Evolutionary conservation across 1,140 invertebrate species (phyloP).

Genomic region (Dendrolimus kikuchii): DNA sequence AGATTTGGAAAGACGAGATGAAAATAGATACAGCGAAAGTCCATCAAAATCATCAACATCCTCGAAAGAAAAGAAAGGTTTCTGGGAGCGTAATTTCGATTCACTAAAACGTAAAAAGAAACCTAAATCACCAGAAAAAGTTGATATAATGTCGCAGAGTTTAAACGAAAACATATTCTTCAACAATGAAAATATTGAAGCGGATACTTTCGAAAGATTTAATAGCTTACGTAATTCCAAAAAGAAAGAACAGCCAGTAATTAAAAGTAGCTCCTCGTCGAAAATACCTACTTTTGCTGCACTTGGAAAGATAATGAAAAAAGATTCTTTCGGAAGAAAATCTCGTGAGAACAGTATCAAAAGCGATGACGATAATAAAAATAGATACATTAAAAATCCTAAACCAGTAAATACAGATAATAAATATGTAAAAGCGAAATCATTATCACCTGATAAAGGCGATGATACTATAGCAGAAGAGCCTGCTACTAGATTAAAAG

Average conservation of each 20-base stretch:
- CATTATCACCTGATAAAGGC: constrained; percentile 55
- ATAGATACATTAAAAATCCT: constrained; percentile 60
- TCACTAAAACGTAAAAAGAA: constrained; percentile 66
- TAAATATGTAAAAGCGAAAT: constrained; percentile 59
- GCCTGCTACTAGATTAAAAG: constrained; percentile 25
- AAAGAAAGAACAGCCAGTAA: constrained; percentile 49
- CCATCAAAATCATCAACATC: constrained; percentile 56
- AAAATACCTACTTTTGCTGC: constrained; percentile 67
- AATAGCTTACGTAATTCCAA: constrained; percentile 64
- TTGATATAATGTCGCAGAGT: constrained; percentile 75
- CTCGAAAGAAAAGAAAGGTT: constrained; percentile 68
- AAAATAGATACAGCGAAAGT: constrained; percentile 38
- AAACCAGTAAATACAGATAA: constrained; percentile 53
- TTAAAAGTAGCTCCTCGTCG: constrained; percentile 59
- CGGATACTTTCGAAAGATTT: constrained; percentile 57
- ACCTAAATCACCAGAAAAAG: constrained; percentile 45
- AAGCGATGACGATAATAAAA: constrained; percentile 40
- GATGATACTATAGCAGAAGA: constrained; percentile 43
- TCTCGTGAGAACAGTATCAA: constrained; percentile 39
- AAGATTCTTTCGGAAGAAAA: constrained; percentile 59
- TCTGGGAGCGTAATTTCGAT: constrained; percentile 72
- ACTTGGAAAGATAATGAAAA: constrained; percentile 67
- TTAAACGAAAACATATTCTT: constrained; percentile 76
- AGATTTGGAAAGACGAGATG: constrained; percentile 52
- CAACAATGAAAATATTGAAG: constrained; percentile 66